Conservation (phyloP, 2,113 vertebrate genomes). For the Hiodon tergisus region DNA sequence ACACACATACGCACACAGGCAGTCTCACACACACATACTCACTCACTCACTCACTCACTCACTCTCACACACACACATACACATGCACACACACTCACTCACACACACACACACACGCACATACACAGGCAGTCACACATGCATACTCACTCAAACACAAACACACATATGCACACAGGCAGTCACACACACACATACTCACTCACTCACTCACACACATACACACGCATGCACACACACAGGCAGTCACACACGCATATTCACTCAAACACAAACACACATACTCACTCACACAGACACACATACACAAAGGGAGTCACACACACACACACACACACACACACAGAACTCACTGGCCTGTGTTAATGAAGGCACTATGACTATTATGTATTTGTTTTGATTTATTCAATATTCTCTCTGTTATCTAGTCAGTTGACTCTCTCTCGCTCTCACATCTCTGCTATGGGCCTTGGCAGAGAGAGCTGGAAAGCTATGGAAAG, state of each 20-base stretch:
- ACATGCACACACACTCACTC: not conserved
- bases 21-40: too few relatives aligned
- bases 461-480: constrained; percentile 30
- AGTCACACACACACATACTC: too few relatives aligned
- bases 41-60: not conserved
- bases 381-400: not conserved
- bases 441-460: not conserved
- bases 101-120: too few relatives aligned
- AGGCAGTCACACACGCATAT: not conserved
- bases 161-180: too few relatives aligned
- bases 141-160: too few relatives aligned
- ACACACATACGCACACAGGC: too few relatives aligned
- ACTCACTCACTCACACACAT: not conserved
- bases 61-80: not conserved
- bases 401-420: not conserved
- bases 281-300: not conserved
- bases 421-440: constrained; percentile 14
- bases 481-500: constrained; percentile 5
- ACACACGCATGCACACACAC: not conserved
- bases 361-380: not conserved
- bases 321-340: constrained; percentile 14
- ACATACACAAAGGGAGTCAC: too few relatives aligned
- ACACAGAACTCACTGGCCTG: not conserved
- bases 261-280: constrained; percentile 1
- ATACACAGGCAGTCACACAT: too few relatives aligned